Evolutionary conservation across 2,797 vertebrate genomes (phyloP).

Genomic region (Acipenser oxyrinchus): DNA sequence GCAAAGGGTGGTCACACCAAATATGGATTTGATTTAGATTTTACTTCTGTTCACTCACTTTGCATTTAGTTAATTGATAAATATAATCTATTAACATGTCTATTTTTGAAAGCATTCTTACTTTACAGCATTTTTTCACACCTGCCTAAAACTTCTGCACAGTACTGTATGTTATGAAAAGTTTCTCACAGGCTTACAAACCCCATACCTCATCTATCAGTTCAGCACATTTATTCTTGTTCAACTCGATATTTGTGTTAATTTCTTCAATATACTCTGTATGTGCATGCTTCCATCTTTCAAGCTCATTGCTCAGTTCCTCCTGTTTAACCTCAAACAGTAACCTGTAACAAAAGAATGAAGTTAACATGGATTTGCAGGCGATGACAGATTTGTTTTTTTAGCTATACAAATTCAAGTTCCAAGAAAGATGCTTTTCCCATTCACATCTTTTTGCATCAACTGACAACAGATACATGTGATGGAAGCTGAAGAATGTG

Average conservation of each 20-base stretch:
- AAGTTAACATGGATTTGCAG: too few relatives aligned
- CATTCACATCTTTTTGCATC: neutral
- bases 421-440: neutral
- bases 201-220: conserved; percentile 37
- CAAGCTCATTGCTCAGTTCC: conserved; percentile 22
- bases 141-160: too few relatives aligned
- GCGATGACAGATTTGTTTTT: too few relatives aligned
- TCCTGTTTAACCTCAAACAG: conserved; percentile 31
- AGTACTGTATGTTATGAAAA: too few relatives aligned
- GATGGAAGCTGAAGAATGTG: neutral
- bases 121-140: too few relatives aligned
- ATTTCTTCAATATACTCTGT: neutral
- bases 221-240: conserved; percentile 11
- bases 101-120: too few relatives aligned
- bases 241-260: conserved; percentile 12
- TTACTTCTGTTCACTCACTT: too few relatives aligned
- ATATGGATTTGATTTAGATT: too few relatives aligned
- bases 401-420: neutral
- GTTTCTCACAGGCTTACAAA: too few relatives aligned
- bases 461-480: conserved; percentile 9
- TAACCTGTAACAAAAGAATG: neutral
- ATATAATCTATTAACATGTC: too few relatives aligned
- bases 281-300: conserved; percentile 8
- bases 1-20: too few relatives aligned
- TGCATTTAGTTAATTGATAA: too few relatives aligned